phyloP scores from a whole-genome alignment of 2,888 invertebrate species.

The Temnothorax unifasciatus region DNA sequence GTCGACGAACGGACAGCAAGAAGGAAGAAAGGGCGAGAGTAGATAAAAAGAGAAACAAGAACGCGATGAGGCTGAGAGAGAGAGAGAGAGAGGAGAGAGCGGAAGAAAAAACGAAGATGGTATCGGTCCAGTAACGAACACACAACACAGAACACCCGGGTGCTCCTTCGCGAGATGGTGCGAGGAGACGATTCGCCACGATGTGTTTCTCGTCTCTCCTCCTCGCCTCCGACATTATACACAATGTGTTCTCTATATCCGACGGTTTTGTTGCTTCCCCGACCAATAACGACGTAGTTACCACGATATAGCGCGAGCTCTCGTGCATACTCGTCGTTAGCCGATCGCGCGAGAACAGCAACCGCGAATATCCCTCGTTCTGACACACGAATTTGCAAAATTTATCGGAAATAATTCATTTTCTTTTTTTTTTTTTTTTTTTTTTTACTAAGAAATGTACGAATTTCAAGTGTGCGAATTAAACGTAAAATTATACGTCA shows the following conservation, averaged over 20 bases:
- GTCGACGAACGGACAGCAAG: slow-evolving; percentile 49
- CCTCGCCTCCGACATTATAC: slow-evolving; percentile 55
- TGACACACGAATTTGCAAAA: not conserved
- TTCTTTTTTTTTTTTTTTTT: too few species aligned
- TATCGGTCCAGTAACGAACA: slow-evolving; percentile 75
- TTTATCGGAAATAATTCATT: not conserved
- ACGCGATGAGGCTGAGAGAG: slow-evolving; percentile 31
- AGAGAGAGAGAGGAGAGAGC: slow-evolving; percentile 32
- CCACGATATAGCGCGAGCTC: slow-evolving; percentile 44
- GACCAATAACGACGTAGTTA: slow-evolving; percentile 57
- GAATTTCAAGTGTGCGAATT: not conserved
- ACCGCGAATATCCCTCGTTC: not conserved
- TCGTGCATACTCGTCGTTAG: slow-evolving; percentile 39
- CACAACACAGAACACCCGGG: slow-evolving; percentile 72
- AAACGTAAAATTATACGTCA: not conserved
- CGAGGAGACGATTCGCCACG: slow-evolving; percentile 74
- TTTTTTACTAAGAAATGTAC: not conserved
- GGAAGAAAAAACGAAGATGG: slow-evolving; percentile 70
- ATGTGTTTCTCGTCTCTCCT: slow-evolving; percentile 66
- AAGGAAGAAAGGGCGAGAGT: slow-evolving; percentile 35
- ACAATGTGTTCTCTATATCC: slow-evolving; percentile 77
- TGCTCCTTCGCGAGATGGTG: slow-evolving; percentile 75
- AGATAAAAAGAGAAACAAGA: slow-evolving; percentile 59
- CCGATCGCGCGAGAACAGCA: slow-evolving; percentile 1
- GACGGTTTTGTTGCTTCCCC: slow-evolving; percentile 67